A percentile compares a stretch with the other conserved stretches of the same genome.
phyloP scores from a whole-genome alignment of 2,797 vertebrate genomes.

The Psittacula echo region DNA sequence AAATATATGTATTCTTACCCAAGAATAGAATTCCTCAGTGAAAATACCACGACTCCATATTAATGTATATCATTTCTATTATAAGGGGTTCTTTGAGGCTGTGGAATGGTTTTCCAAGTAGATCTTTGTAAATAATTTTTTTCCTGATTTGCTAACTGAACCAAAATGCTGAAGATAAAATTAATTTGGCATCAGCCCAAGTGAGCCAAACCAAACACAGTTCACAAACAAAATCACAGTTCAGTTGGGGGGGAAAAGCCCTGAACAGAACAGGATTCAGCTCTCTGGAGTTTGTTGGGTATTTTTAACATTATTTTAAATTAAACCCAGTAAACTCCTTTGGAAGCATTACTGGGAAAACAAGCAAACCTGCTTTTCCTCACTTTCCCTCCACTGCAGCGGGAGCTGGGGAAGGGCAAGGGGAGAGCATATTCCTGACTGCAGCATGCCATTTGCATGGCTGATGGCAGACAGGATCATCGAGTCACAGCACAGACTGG shows the following conservation, averaged over 20 bases:
- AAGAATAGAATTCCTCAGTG: not conserved
- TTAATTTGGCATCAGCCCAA: not conserved
- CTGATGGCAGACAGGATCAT: not conserved
- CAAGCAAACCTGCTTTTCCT: not conserved
- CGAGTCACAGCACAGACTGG: not conserved
- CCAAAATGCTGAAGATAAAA: conserved; percentile 6
- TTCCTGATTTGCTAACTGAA: not conserved
- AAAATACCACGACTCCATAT: not conserved
- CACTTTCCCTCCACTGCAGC: fast-evolving
- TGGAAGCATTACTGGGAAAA: not conserved
- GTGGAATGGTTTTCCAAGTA: not conserved
- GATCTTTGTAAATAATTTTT: not conserved
- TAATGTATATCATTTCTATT: not conserved
- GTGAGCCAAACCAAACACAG: not conserved
- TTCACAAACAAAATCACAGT: not conserved
- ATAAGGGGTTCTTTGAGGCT: not conserved
- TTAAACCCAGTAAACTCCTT: not conserved
- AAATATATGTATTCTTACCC: not conserved
- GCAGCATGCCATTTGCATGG: not conserved
- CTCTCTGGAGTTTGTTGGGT: not conserved
- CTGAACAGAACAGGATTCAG: not conserved
- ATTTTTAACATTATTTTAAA: not conserved
- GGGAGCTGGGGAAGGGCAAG: not conserved
- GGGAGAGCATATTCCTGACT: fast-evolving
- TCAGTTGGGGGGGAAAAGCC: not conserved